Base-by-base conservation (phyloP, 2,113 vertebrate species). In the Nibea coibor region DNA sequence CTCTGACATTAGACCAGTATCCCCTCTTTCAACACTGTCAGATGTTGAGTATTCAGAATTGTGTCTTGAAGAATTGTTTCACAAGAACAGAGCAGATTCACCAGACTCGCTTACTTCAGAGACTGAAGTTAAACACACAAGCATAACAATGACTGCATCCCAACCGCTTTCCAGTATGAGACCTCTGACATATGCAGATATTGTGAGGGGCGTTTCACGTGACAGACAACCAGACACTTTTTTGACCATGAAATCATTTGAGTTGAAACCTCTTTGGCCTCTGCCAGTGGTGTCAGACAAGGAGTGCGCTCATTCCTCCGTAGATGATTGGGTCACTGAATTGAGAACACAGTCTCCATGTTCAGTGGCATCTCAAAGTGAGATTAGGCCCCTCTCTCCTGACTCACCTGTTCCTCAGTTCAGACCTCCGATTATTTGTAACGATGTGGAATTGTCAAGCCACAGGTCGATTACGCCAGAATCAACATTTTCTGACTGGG, bases 131-230 rank as follows among this genome's bases (percentile, higher is more conserved):
- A 19, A 62, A 6, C 4, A 26, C 19, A 22, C 42, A 10, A 28
- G 1, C 20, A 1, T 35, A 35, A 35, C 35, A 35, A 8, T 35
- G 35, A 35, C 35, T 35, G 35, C 24, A 10, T 4, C 11, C 11
- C 12, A 15, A 35, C 17, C 17, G 0, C 15, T 62, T 10, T 4
- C 4, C 1, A 0, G 15, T 35, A 4, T 5, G 4, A 70, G 24
- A 42, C 42, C 22, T 59, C 12, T 81, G 8, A 59, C 68, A 19
- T 74, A 81, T 81, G 88, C 68, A 65, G 72, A 83, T 42, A 31
- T 76, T 39, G 35, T 35, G 7, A 1, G 35, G 5, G 35, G 35
- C 1, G 35, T 35, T 35, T 7, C 6, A 35, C 6, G 31, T 35
- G 31, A 35, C 31, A 35, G 31, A 35, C 31, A 35, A 35, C 6